Evolutionary conservation across 2,113 vertebrate species (phyloP).

Genomic region (Xyliphius kryptos): DNA sequence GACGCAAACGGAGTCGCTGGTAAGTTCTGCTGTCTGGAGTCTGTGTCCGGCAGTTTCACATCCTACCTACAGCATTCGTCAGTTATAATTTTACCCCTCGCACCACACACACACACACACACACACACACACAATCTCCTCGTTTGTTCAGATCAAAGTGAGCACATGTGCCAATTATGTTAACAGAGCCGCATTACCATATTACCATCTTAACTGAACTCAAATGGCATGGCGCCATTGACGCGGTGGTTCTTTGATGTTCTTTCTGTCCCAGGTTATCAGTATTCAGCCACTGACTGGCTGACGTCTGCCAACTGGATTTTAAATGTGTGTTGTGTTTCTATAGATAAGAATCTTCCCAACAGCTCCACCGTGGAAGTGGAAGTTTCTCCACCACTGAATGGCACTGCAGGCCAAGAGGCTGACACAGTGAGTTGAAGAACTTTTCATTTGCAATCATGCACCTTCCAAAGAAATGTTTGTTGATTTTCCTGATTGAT

Average conservation of each 20-base stretch:
- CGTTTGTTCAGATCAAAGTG: constrained; percentile 21
- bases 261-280: constrained; percentile 1
- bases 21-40: constrained; percentile 50
- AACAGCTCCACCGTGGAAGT: constrained; percentile 87
- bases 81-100: too few species aligned
- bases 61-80: neutral
- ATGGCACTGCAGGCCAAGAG: constrained; percentile 81
- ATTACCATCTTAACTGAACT: constrained; percentile 58
- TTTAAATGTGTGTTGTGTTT: constrained; percentile 14
- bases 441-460: constrained; percentile 35
- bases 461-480: too few species aligned
- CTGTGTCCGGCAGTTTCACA: neutral
- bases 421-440: constrained; percentile 72
- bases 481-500: too few species aligned
- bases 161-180: constrained; percentile 58
- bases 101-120: too few species aligned
- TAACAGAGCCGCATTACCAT: constrained; percentile 61
- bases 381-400: constrained; percentile 86
- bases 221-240: constrained; percentile 42
- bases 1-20: constrained; percentile 88
- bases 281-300: constrained; percentile 2
- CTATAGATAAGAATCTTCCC: constrained; percentile 81
- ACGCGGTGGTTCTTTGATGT: constrained; percentile 43
- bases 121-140: too few species aligned
- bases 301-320: neutral